Evolutionary conservation across 2,113 vertebrate species (phyloP).

Genomic region (Artemisiospiza belli): DNA sequence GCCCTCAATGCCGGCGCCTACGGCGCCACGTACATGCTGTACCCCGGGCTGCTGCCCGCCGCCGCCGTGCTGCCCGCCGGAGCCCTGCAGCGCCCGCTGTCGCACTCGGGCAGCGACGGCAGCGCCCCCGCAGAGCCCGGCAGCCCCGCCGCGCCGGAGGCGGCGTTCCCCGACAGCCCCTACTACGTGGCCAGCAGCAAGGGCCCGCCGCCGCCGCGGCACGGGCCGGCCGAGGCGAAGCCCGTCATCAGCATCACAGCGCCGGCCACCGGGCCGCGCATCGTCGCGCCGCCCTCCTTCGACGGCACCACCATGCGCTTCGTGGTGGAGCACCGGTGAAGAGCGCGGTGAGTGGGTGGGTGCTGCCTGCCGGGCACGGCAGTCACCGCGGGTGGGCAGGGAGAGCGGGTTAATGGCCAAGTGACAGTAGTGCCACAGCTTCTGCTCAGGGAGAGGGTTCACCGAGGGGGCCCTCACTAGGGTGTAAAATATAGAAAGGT

Average conservation of each 20-base stretch:
- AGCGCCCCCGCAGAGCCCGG: neutral
- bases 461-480: accelerated
- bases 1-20: slow-evolving; percentile 85
- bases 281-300: slow-evolving; percentile 92
- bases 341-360: neutral
- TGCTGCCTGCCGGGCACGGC: accelerated
- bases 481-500: accelerated
- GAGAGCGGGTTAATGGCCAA: accelerated
- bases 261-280: slow-evolving; percentile 84
- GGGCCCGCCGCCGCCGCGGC: neutral
- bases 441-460: neutral
- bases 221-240: slow-evolving; percentile 68
- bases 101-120: slow-evolving; percentile 57
- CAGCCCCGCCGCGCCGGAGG: slow-evolving; percentile 56
- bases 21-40: slow-evolving; percentile 90
- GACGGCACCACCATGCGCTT: slow-evolving; percentile 98
- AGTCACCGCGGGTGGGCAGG: accelerated
- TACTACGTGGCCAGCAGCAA: slow-evolving; percentile 86
- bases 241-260: slow-evolving; percentile 91
- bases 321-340: slow-evolving; percentile 93
- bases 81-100: slow-evolving; percentile 77
- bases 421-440: neutral
- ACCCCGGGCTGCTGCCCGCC: slow-evolving; percentile 86
- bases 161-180: slow-evolving; percentile 80
- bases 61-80: slow-evolving; percentile 77